Base-by-base conservation (phyloP, 2,888 invertebrate species). In the Orthosia incerta region DNA sequence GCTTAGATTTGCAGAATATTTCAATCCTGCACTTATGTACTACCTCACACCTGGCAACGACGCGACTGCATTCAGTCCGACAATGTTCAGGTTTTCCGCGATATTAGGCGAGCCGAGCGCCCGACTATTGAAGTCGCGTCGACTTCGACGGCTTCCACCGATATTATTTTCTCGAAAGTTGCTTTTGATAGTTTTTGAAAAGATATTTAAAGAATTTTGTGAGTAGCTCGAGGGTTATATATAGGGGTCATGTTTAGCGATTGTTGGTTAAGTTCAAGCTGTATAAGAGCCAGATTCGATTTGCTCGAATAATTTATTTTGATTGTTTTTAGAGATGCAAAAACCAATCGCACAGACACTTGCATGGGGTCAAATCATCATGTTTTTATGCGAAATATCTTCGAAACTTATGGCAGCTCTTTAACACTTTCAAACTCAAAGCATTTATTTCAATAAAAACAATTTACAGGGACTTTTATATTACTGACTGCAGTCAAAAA, bases 31-130 rank as follows among this genome's bases (percentile, higher is more conserved):
- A 79, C 39, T 66, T 61, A 64, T 46, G 61, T 18, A 80, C 79
- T 39, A 39, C 39, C 39, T 39, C 39, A 39, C 82, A 68, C 62
- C 66, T 75, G 80, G 48, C 26, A 23, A 45, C n/a, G 63, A 63
- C 31, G 15, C 16, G 55, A 67, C 76, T 81, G 85, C 88, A 88
- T 88, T 89, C 88, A 89, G 82, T 85, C 83, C 84, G 79, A 75
- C 74, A 82, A 78, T 75, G 74, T 65, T 79, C 74, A 31, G 71
- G 60, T 76, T 83, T 68, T 68, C 67, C 57, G 39, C 56, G 45
- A 81, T 81, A 78, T 78, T 78, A 81, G 50, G 31, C 15, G 68
- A 51, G 55, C 56, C 39, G 18, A 74, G 74, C 61, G 74, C 46
- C 51, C 26, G 51, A 61, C 75, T 56, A 66, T 77, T 77, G 74